Base-by-base conservation (phyloP, 2,888 invertebrate genomes). In the Helicoverpa assulta region DNA sequence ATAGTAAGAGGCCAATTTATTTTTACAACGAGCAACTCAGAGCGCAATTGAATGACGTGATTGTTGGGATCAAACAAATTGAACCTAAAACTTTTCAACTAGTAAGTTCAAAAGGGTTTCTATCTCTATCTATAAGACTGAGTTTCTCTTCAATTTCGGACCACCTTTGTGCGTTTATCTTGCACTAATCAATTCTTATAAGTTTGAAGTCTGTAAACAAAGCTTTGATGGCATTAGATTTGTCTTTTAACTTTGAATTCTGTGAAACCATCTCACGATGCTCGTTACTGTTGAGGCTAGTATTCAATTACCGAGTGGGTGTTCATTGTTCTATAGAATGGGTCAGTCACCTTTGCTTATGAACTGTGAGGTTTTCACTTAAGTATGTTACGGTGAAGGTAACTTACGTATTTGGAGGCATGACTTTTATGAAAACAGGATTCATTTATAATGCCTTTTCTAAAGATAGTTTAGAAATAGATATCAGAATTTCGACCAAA, bases 301-400 rank as follows among this genome's bases (percentile, higher is more conserved):
- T 21, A 50, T 40, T 56, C 55, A 5, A 29, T 55, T 55, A 26
- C 14, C 47, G 43, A 14, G 59, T 59, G 52, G 21, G 29, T 14
- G 53, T 10, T 33, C 26, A 47, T 58, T 47, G 43, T 26, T 68
- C 21, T 21, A 26, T 26, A 47, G 55, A 43, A 63, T 33, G 18
- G 33, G 40, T 65, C 50, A n/a, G 21, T 21, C 5, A 56, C 21
- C 58, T 59, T 29, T 64, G 64, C 55, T 55, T 51, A 40, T 50
- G 50, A 8, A 47, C n/a, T 47, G 6, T n/a, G 14, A 55, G 52
- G 12, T 21, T 56, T 16, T 10, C 14, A 5, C n/a, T 53, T 53
- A 16, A 40, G 7, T 37, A 16, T 51, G 7, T 37, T 33, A 18
- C n/a, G 19, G 5, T 12, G 66, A 37, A 26, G 16, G 50, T 18